These are phyloP conservation scores for Ceratoteleas bidentatus DNA, from an alignment of 1,140 invertebrate genomes.

Conservation along the genomic window DNA sequence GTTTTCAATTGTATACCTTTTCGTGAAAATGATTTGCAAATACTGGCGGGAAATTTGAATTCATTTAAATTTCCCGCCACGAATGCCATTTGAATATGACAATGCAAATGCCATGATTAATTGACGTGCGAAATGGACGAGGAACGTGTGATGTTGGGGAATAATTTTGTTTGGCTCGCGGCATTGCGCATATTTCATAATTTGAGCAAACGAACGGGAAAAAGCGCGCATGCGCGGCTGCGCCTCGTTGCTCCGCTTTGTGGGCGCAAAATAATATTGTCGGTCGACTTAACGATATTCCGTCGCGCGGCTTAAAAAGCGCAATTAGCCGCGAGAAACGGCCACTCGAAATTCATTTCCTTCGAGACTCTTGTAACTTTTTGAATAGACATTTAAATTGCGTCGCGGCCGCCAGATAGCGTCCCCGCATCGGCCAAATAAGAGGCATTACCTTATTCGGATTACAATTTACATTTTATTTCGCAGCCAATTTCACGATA, in stretches of 20 bases:
- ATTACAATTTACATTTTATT: slow-evolving; percentile 19
- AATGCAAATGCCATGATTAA: no score
- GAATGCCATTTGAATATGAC: no score
- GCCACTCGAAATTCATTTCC: slow-evolving; percentile 26
- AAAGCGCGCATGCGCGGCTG: neutral
- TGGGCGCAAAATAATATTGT: slow-evolving; percentile 19
- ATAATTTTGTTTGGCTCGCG: no score
- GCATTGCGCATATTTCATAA: no score
- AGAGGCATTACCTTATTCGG: slow-evolving; percentile 12
- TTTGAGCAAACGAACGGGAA: no score
- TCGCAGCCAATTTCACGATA: slow-evolving; percentile 5
- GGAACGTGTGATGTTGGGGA: no score
- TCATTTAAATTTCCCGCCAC: no score
- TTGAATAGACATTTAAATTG: slow-evolving; percentile 25
- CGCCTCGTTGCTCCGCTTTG: slow-evolving; percentile 1
- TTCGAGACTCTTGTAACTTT: slow-evolving; percentile 31
- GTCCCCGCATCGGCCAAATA: slow-evolving; percentile 11
- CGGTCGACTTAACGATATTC: slow-evolving; percentile 14
- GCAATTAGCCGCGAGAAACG: slow-evolving; percentile 28
- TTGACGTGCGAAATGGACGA: no score
- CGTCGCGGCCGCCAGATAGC: neutral
- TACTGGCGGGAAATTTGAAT: no score
- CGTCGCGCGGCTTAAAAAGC: slow-evolving; percentile 15
- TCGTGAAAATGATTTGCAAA: no score
- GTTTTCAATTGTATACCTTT: no score